These are phyloP conservation scores for Chelon labrosus DNA, from an alignment of 2,797 vertebrate species.

Conservation along the genomic window DNA sequence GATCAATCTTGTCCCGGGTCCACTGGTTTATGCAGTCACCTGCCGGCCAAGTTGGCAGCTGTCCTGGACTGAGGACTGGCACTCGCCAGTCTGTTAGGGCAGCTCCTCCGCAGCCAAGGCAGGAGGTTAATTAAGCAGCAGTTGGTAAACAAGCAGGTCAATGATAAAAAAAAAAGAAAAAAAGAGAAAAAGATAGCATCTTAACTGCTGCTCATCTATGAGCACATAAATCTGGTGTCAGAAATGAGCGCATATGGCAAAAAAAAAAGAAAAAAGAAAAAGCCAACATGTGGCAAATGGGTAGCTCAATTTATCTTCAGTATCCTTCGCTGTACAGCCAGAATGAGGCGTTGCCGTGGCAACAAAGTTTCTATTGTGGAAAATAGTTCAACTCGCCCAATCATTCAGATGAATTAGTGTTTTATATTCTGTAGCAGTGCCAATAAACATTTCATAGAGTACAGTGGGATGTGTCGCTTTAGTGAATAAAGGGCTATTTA, in stretches of 20 bases:
- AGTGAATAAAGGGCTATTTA: conserved; percentile 19
- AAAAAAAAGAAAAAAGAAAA: conserved; percentile 13
- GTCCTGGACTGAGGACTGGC: conserved; percentile 52
- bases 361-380: conserved; percentile 56
- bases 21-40: conserved; percentile 74
- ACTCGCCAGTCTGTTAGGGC: conserved; percentile 48
- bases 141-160: conserved; percentile 81
- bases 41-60: conserved; percentile 75
- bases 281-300: conserved; percentile 83
- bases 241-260: conserved; percentile 73
- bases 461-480: conserved; percentile 27
- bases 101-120: conserved; percentile 62
- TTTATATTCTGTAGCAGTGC: conserved; percentile 31
- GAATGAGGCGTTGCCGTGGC: conserved; percentile 60
- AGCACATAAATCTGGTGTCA: conserved; percentile 62
- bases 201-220: conserved; percentile 41
- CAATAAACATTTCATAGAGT: conserved; percentile 24
- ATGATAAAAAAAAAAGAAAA: conserved; percentile 59
- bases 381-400: conserved; percentile 48
- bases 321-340: conserved; percentile 58
- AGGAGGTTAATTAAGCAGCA: conserved; percentile 84
- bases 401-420: conserved; percentile 53
- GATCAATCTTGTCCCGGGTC: conserved; percentile 77
- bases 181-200: conserved; percentile 29
- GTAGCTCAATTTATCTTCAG: conserved; percentile 71